phyloP scores from a whole-genome alignment of 2,797 vertebrate species.

The Acipenser ruthenus region DNA sequence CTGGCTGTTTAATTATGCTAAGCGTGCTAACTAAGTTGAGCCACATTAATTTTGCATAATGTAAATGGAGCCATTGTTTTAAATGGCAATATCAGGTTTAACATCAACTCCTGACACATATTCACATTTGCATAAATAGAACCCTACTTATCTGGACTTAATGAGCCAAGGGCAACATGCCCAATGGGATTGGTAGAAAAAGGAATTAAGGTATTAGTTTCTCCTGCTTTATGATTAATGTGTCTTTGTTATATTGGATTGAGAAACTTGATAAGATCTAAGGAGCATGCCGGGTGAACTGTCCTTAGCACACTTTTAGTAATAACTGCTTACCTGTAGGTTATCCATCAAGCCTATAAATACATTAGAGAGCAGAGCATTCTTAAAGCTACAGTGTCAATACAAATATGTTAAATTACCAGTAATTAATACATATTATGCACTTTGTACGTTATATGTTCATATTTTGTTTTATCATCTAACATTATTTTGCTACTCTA shows the following conservation, averaged over 20 bases:
- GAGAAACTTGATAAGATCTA: slow-evolving; percentile 41
- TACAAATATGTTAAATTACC: no score
- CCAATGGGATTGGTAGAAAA: slow-evolving; percentile 30
- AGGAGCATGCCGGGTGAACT: slow-evolving; percentile 41
- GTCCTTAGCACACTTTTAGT: no score
- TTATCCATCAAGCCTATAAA: no score
- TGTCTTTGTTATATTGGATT: slow-evolving; percentile 37
- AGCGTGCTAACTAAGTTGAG: no score
- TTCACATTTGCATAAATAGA: slow-evolving; percentile 20
- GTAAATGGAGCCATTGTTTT: slow-evolving; percentile 30
- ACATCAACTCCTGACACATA: slow-evolving; percentile 24
- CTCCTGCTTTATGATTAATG: slow-evolving; percentile 58
- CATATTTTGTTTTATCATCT: no score
- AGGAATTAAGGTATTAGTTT: slow-evolving; percentile 63
- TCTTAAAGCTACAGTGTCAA: no score
- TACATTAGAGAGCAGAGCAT: no score
- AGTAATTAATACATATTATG: no score
- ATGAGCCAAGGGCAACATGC: slow-evolving; percentile 38
- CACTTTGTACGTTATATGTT: no score
- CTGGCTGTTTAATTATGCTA: slow-evolving; percentile 30
- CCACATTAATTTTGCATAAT: slow-evolving; percentile 29
- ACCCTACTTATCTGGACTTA: slow-evolving; percentile 30
- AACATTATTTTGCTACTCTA: no score
- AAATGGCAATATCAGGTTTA: slow-evolving; percentile 23
- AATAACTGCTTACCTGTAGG: no score